These are phyloP conservation scores for Ailuropoda melanoleuca DNA, from an alignment of 2,113 vertebrate genomes.

Conservation along the genomic window DNA sequence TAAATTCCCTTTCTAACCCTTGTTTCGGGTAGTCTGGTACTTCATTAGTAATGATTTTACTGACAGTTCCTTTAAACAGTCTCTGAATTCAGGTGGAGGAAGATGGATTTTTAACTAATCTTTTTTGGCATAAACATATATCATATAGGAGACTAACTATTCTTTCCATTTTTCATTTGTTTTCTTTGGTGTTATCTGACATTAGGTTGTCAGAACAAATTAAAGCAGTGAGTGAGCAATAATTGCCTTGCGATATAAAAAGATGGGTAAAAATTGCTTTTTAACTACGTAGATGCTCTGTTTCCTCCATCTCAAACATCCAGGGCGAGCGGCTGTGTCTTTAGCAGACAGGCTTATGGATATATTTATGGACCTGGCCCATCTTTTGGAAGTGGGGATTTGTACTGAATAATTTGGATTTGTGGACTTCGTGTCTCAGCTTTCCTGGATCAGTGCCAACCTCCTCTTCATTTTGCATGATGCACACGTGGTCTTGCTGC, in stretches of 20 bases:
- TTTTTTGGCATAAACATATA: constrained; percentile 67
- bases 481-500: background rate
- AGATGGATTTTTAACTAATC: constrained; percentile 77
- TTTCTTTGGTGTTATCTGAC: constrained; percentile 73
- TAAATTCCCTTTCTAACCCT: constrained; percentile 61
- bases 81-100: constrained; percentile 65
- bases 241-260: constrained; percentile 53
- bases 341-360: background rate
- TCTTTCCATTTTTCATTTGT: constrained; percentile 73
- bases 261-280: constrained; percentile 64
- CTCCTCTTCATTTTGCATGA: background rate
- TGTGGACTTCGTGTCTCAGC: constrained; percentile 25
- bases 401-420: background rate
- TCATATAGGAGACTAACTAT: constrained; percentile 57
- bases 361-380: background rate
- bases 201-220: constrained; percentile 65
- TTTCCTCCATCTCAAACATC: background rate
- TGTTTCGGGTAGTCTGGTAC: constrained; percentile 54
- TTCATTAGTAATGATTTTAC: constrained; percentile 79
- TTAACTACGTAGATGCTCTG: constrained; percentile 18
- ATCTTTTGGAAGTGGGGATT: constrained; percentile 27
- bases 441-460: background rate
- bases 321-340: background rate
- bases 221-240: constrained; percentile 59
- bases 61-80: constrained; percentile 71